phyloP scores from a whole-genome alignment of 2,888 invertebrate species.

The Cheilosia vulpina region DNA sequence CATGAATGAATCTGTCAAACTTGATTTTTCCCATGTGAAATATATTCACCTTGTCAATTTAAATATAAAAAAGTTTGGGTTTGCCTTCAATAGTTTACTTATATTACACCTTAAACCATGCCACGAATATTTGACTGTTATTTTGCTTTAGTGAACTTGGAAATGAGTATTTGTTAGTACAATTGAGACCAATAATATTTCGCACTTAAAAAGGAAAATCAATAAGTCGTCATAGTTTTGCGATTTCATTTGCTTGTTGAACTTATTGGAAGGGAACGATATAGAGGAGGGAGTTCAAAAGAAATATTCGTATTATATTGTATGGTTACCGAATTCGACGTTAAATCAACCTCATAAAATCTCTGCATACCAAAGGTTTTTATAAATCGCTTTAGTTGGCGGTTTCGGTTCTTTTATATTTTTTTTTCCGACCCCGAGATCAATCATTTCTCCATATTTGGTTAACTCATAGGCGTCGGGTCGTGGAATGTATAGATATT shows the following conservation, averaged over 20 bases:
- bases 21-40: constrained; percentile 3
- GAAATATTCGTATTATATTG: too few relatives aligned
- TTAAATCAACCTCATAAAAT: too few relatives aligned
- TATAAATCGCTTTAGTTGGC: too few relatives aligned
- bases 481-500: too few relatives aligned
- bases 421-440: too few relatives aligned
- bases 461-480: too few relatives aligned
- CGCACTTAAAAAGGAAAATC: constrained; percentile 43
- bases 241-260: not conserved
- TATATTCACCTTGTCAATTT: not conserved
- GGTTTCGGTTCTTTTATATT: too few relatives aligned
- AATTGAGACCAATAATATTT: constrained; percentile 27
- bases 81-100: not conserved
- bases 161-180: constrained; percentile 18
- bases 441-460: too few relatives aligned
- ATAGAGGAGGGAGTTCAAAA: too few relatives aligned
- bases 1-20: constrained; percentile 63
- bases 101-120: constrained; percentile 15
- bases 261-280: too few relatives aligned
- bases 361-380: too few relatives aligned
- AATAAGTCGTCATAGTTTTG: constrained; percentile 44
- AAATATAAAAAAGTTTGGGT: constrained; percentile 1
- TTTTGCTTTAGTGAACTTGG: constrained; percentile 46
- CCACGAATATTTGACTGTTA: constrained; percentile 20
- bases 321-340: too few relatives aligned